Evolutionary conservation across 2,113 vertebrate genomes (phyloP).

Genomic region (Arenaria interpres): DNA sequence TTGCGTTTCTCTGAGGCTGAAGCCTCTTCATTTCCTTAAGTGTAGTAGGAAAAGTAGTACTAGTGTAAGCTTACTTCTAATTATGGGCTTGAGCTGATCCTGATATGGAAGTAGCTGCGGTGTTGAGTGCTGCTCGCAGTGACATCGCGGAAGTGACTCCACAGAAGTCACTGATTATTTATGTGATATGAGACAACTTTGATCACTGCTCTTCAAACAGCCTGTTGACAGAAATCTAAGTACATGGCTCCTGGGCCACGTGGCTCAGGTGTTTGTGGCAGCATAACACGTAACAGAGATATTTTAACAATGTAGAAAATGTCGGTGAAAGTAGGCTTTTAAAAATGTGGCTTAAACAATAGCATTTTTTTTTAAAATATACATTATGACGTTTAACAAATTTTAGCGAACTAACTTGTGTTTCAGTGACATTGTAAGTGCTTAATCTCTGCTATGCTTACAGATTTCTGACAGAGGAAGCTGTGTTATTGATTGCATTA

Average conservation of each 20-base stretch:
- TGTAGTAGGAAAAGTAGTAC: neutral
- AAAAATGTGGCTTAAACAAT: neutral
- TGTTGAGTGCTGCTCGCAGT: neutral
- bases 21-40: slow-evolving; percentile 21
- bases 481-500: slow-evolving; percentile 26
- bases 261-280: neutral
- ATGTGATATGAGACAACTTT: neutral
- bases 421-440: neutral
- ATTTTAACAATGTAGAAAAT: neutral
- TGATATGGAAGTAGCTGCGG: neutral
- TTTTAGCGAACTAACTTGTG: neutral
- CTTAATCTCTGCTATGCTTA: neutral
- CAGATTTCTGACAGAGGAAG: slow-evolving; percentile 25
- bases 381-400: neutral
- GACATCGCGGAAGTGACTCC: neutral
- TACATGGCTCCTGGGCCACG: neutral
- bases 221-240: neutral
- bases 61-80: slow-evolving; percentile 50
- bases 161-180: neutral
- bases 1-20: neutral
- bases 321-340: neutral
- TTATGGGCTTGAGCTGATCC: neutral
- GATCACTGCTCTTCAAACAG: neutral
- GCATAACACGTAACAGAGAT: neutral
- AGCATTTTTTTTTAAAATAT: neutral